Evolutionary conservation across 1,140 invertebrate species (phyloP).

Genomic region (Thaumatotibia leucotreta): DNA sequence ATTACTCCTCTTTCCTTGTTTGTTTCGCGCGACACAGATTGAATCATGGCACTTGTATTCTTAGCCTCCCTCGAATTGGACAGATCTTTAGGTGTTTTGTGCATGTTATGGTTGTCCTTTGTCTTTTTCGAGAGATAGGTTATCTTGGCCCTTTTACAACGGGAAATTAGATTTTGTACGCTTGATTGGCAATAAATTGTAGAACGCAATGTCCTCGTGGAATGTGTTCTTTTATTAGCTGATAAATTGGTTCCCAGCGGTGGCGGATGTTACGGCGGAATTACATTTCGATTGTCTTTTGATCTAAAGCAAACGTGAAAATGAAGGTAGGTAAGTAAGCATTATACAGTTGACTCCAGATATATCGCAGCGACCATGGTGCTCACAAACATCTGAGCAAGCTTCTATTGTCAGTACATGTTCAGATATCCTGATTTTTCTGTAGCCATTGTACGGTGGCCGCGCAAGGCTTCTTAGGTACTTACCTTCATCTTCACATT

Average conservation of each 20-base stretch:
- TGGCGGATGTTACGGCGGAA: background rate
- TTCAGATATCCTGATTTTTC: no score
- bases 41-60: conserved; percentile 17
- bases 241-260: background rate
- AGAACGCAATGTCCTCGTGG: background rate
- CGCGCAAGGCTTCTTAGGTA: no score
- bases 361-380: no score
- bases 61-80: conserved; percentile 6
- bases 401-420: no score
- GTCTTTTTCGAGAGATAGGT: background rate
- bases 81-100: conserved; percentile 4
- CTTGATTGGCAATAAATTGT: conserved; percentile 33
- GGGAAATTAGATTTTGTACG: conserved; percentile 19
- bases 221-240: conserved; percentile 9
- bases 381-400: no score
- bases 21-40: conserved; percentile 27
- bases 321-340: no score
- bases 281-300: background rate
- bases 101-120: background rate
- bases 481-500: no score
- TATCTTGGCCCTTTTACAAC: background rate
- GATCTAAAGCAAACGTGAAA: background rate
- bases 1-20: conserved; percentile 38
- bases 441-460: no score
- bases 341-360: no score